Evolutionary conservation across 2,888 invertebrate species (phyloP).

Genomic region (Caenorhabditis sinica): DNA sequence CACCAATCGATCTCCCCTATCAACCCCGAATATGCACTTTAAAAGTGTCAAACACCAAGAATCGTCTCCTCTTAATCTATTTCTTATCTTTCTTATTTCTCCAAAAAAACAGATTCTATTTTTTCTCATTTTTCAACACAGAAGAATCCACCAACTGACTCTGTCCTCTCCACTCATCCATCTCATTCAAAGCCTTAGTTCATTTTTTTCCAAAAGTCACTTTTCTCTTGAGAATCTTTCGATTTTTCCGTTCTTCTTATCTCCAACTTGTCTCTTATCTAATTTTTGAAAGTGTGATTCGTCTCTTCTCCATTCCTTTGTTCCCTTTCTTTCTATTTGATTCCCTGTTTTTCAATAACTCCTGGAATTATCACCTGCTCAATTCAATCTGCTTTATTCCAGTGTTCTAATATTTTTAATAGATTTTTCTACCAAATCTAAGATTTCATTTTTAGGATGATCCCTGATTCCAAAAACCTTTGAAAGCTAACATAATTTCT

Average conservation of each 20-base stretch:
- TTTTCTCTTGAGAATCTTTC: conserved; percentile 4
- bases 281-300: neutral
- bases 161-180: neutral
- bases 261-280: neutral
- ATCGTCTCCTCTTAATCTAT: neutral
- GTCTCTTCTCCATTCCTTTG: neutral
- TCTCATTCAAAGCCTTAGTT: conserved; percentile 20
- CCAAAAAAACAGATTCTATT: conserved; percentile 1
- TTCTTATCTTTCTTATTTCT: conserved; percentile 10
- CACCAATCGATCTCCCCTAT: too few relatives aligned
- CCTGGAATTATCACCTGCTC: too few relatives aligned
- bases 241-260: conserved; percentile 3
- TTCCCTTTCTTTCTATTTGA: neutral
- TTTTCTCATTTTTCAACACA: neutral
- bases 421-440: too few relatives aligned
- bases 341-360: neutral
- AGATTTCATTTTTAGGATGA: too few relatives aligned
- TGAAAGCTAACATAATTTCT: too few relatives aligned
- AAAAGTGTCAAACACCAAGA: conserved; percentile 33
- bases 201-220: conserved; percentile 4
- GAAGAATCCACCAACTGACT: conserved; percentile 31
- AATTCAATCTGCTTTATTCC: too few relatives aligned
- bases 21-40: conserved; percentile 1
- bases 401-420: neutral
- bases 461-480: too few relatives aligned